Base-by-base conservation (phyloP, 2,888 invertebrate species). In the Apamea monoglypha region DNA sequence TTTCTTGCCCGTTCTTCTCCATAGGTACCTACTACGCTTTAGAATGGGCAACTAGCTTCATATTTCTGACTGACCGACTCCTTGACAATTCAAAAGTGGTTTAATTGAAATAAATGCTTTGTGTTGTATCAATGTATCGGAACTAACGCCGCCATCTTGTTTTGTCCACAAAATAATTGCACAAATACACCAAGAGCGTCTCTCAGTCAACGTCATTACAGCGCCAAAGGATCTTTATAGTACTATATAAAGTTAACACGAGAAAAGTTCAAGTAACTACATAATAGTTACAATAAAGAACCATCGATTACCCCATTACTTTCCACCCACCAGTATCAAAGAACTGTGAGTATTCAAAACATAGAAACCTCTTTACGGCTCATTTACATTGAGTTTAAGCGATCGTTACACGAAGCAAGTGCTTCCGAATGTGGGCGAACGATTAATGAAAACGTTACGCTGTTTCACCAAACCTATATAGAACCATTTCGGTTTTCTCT, bases 371-470 rank as follows among this genome's bases (percentile, higher is more conserved):
- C 81, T 85, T 84, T 75, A 85, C 78, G 85, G 78, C 73, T 84
- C 84, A 85, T 84, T 84, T 81, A 78, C 82, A 85, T 78, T 69
- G 85, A 85, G 84, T 81, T 84, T 75, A 78, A 81, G 85, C 82
- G 81, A 75, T 84, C 84, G 81, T 85, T 81, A 70, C 81, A 59
- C 36, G 47, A 29, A 70, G 36, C 81, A 78, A 78, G 56, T 73
- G 75, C 84, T 84, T 75, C 73, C 75, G 56, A 84, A 85, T 84
- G 84, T 85, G 78, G 88, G 78, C 63, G 21, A 82, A 84, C 88
- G 86, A 87, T 87, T 87, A 87, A 87, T 88, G 87, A 84, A 87
- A 87, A 86, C 69, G 84, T 81, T 84, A 78, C 76, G n/a, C 68
- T 64, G 66, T 79, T 83, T 70, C 78, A 84, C 82, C 81, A 29